Evolutionary conservation across 2,797 vertebrate genomes (phyloP), one percentile per base, ranked within the genome.

Genomic region (Brachyalestes nurse): DNA sequence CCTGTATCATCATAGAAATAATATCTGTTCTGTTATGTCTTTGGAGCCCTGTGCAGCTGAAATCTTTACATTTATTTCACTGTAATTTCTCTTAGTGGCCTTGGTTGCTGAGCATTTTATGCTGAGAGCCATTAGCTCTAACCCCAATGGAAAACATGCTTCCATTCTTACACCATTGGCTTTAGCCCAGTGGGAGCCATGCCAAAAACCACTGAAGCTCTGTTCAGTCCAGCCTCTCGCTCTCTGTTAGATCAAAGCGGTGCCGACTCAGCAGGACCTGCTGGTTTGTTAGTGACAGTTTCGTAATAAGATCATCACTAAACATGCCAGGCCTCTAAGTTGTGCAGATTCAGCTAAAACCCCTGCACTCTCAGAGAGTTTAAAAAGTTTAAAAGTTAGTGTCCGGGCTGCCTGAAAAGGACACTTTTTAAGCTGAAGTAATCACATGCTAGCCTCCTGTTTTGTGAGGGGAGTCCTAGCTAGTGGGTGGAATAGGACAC

Each of bases 61-160:
- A 51, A 70, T 76, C 16, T 67, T 38, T 47, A 62, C 57, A 25
- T 71, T 81, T 53, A 16, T 81, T 76, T 75, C 45, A 75, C 2
- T 34, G 72, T 66, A n/a, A 53, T 42, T 16, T 51, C 55, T 82
- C 47, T 47, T 25, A 64, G 58, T 62, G 53, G 65, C 49, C 28
- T 72, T 49, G 38, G 66, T 72, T 77, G 66, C n/a, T 65, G 13
- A 82, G 67, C 74, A 72, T 60, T 77, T 72, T 72, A 62, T 58
- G 67, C 34, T 72, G 66, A 82, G 65, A 80, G 72, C 72, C 79
- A 81, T 80, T 82, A 82, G 80, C 62, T 34, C 34, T 34, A 64
- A 21, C 23, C 6, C 6, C 34, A 7, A 28, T 78, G 77, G 61
- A 64, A 71, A 82, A 69, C 72, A 69, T 58, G n/a, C 65, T n/a